Evolutionary conservation across 2,113 vertebrate species (phyloP), one percentile per base, ranked within the genome.

Genomic region (Rhizomys pruinosus): DNA sequence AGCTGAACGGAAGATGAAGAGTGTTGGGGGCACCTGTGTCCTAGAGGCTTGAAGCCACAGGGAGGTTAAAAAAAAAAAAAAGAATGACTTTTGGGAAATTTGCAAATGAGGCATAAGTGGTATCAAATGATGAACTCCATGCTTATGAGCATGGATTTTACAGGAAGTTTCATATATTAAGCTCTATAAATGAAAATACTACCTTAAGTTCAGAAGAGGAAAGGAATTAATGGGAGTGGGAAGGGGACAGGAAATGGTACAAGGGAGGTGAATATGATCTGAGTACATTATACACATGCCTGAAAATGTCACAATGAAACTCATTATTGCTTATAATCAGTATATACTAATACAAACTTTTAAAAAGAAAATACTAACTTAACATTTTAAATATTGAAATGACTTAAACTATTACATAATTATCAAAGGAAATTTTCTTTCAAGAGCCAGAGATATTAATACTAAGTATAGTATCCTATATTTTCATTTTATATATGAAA

Each of bases 311-410:
- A 10, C 34, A 44, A 82, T 4, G 27, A 32, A 44, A 64, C 39
- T 10, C 80, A 82, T 64, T 44, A 82, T 32, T 32, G 13, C 32
- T 2, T 81, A 82, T 44, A 64, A 64, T 64, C 64, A 82, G 64
- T 32, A 64, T 32, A 82, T 22, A 32, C 39, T 82, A 64, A 44
- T 80, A 39, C 63, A 44, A 64, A 8, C 42, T 42, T 42, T 42
- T 7, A 20, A 82, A 64, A 11, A 52, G 59, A 22, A 95, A 87
- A 12, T 20, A 84, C 0, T 89, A 81, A 69, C 25, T 87, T 68
- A 91, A 84, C n/a, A 82, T 10, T 64, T 20, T 88, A 55, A 47
- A 79, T 13, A 81, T 42, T 95, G 47, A 97, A 82, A 96, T 71
- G 4, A 4, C 12, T 37, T 59, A 4, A 90, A 94, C 47, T 80